Conservation (phyloP, 1,140 invertebrate species). For the Contarinia nasturtii region DNA sequence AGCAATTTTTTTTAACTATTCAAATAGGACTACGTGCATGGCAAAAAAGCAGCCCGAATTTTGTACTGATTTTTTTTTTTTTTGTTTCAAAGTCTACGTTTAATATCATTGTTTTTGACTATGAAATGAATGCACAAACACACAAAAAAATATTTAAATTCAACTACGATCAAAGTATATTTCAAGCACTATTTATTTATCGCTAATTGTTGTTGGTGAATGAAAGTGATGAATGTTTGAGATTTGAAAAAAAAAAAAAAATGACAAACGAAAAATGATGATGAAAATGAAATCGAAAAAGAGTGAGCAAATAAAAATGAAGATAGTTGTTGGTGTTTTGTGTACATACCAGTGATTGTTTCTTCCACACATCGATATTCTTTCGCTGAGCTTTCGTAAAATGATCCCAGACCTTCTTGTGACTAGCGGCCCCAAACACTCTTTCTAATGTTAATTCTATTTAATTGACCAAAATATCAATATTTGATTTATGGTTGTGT, state of each 20-base stretch:
- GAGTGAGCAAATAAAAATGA: not conserved
- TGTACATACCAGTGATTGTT: conserved; percentile 84
- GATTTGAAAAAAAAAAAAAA: too few relatives aligned
- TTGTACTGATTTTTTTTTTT: not conserved
- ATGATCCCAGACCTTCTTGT: conserved; percentile 98
- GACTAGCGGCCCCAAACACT: conserved; percentile 80
- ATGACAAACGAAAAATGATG: not conserved
- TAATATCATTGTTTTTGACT: too few relatives aligned
- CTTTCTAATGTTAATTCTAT: too few relatives aligned
- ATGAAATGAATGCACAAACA: not conserved
- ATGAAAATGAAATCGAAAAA: not conserved
- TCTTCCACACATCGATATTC: conserved; percentile 95
- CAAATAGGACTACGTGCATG: too few relatives aligned
- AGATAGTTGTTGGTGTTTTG: not conserved
- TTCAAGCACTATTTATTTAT: too few relatives aligned
- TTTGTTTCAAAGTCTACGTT: not conserved
- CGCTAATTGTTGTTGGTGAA: too few relatives aligned
- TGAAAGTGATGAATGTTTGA: too few relatives aligned
- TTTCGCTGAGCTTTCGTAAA: conserved; percentile 96
- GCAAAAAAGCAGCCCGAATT: not conserved
- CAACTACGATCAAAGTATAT: not conserved
- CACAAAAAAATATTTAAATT: not conserved
- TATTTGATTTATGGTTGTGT: too few relatives aligned
- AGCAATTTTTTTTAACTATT: too few relatives aligned
- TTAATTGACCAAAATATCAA: too few relatives aligned